Conservation (phyloP, 2,113 vertebrate species). For the Chauna torquata region DNA sequence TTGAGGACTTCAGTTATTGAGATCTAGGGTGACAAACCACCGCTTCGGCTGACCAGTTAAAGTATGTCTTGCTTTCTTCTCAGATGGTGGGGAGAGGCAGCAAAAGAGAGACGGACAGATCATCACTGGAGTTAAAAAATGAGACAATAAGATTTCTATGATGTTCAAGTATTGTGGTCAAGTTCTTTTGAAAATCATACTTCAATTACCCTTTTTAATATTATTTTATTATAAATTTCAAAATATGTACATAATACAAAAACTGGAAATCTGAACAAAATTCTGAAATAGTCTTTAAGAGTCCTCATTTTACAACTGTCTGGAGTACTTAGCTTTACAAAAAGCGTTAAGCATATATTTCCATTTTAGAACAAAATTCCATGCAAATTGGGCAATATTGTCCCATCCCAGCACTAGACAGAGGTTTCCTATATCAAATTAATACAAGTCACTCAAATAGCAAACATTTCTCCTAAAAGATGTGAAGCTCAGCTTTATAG, state of each 20-base stretch:
- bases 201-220: not conserved
- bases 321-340: not conserved
- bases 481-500: not conserved
- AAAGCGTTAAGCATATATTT: not conserved
- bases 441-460: not conserved
- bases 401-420: not conserved
- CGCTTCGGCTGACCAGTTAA: not conserved
- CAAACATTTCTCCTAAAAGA: not conserved
- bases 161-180: not conserved
- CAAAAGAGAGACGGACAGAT: not conserved
- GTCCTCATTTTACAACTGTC: not conserved
- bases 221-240: not conserved
- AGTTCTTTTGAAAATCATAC: not conserved
- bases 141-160: not conserved
- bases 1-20: not conserved
- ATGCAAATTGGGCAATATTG: not conserved
- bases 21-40: not conserved
- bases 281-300: not conserved
- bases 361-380: not conserved
- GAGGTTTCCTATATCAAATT: not conserved
- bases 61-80: not conserved
- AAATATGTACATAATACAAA: not conserved
- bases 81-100: not conserved
- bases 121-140: not conserved
- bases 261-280: not conserved